Percentiles rank a stretch among this genome's conserved stretches.
Conservation (phyloP, 2,113 vertebrate genomes). For the Scomber japonicus region DNA sequence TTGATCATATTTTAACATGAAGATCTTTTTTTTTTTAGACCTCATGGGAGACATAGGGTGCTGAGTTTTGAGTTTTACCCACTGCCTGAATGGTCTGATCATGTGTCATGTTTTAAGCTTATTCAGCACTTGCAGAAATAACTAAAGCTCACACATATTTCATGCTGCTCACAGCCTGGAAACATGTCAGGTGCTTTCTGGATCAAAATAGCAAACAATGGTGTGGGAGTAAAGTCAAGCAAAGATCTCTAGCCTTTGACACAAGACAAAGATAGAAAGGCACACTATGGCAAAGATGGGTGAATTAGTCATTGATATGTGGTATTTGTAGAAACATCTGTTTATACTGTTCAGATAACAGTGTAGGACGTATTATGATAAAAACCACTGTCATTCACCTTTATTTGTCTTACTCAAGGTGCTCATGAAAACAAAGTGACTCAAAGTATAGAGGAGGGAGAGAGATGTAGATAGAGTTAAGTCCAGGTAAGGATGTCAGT, state of each 20-base stretch:
- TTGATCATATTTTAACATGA: slow-evolving; percentile 13
- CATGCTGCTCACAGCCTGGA: too few relatives aligned
- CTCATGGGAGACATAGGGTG: neutral
- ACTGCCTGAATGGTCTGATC: neutral
- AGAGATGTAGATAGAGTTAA: slow-evolving; percentile 15
- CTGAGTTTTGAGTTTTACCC: neutral
- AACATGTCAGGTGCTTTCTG: too few relatives aligned
- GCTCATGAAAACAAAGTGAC: slow-evolving; percentile 45
- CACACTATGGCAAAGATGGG: neutral
- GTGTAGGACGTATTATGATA: slow-evolving; percentile 33
- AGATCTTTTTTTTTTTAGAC: neutral
- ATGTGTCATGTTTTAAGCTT: neutral
- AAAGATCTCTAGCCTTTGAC: neutral
- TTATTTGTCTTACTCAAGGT: slow-evolving; percentile 59
- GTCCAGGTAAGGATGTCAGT: slow-evolving; percentile 29
- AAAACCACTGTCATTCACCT: slow-evolving; percentile 49
- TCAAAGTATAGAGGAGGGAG: slow-evolving; percentile 3
- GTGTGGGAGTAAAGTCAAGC: neutral
- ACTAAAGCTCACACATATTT: neutral
- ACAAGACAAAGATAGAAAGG: neutral
- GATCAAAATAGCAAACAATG: neutral
- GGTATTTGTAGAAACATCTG: slow-evolving; percentile 21
- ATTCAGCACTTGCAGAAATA: neutral
- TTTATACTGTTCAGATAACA: slow-evolving; percentile 48
- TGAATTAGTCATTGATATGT: slow-evolving; percentile 29